A percentile compares a stretch with the other conserved stretches of the same genome.
Evolutionary conservation across 2,113 vertebrate species (phyloP).

Genomic region (Eubucco bourcierii): DNA sequence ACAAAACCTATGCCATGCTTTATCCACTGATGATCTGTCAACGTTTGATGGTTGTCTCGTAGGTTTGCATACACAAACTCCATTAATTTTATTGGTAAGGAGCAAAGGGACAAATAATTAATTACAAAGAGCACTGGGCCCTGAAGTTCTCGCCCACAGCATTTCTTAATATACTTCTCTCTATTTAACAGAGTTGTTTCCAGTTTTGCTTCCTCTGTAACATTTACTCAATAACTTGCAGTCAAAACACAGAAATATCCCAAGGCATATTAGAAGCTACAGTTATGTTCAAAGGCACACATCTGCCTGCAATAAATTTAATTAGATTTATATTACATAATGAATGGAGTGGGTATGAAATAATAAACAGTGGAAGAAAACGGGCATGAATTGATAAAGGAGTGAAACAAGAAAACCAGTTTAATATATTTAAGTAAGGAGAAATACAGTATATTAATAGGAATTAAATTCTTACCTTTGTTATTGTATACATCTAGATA

Average conservation of each 20-base stretch:
- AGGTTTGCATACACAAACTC: not conserved
- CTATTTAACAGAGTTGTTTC: not conserved
- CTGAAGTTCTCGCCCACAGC: not conserved
- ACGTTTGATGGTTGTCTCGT: not conserved
- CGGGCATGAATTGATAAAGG: not conserved
- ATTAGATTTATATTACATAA: constrained; percentile 15
- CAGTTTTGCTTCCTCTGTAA: not conserved
- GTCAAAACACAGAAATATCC: constrained; percentile 16
- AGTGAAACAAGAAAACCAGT: not conserved
- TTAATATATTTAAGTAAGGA: not conserved
- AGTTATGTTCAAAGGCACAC: not conserved
- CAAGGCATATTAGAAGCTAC: not conserved
- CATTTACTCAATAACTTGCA: not conserved
- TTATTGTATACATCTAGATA: constrained; percentile 99
- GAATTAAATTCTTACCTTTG: constrained; percentile 86
- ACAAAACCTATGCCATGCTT: not conserved
- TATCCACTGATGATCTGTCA: not conserved
- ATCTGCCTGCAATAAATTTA: not conserved
- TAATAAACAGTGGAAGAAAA: not conserved
- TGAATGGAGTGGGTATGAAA: not conserved
- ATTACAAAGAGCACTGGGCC: not conserved
- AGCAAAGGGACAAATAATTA: not conserved
- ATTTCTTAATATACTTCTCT: not conserved
- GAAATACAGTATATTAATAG: not conserved
- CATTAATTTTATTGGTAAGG: not conserved